These are phyloP conservation scores for Athalia circularis DNA, from an alignment of 2,888 invertebrate genomes.

Conservation along the genomic window DNA sequence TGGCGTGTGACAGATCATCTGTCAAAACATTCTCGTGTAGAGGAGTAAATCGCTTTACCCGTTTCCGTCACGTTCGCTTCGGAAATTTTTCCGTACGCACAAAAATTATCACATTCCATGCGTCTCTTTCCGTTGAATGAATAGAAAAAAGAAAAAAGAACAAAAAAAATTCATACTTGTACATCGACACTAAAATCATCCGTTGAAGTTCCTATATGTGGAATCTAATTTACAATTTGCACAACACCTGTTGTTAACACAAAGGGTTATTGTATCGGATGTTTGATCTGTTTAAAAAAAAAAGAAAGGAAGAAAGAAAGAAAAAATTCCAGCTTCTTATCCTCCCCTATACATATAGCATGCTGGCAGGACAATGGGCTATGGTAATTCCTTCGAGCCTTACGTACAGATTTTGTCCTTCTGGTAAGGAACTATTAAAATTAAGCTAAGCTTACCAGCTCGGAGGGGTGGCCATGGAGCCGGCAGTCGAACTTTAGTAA, in stretches of 20 bases:
- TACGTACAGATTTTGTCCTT: constrained; percentile 18
- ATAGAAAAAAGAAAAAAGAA: neutral
- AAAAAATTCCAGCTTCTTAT: constrained; percentile 40
- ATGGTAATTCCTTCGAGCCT: constrained; percentile 61
- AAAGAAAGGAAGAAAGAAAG: too few species aligned
- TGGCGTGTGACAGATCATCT: constrained; percentile 38
- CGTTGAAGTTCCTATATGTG: too few species aligned
- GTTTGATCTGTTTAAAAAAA: constrained; percentile 37
- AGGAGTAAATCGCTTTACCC: constrained; percentile 2
- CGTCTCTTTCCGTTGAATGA: neutral
- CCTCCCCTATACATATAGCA: constrained; percentile 33
- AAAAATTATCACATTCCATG: too few species aligned
- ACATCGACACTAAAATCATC: too few species aligned
- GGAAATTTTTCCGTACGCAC: neutral
- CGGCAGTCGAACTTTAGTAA: neutral
- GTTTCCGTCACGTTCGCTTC: constrained; percentile 20
- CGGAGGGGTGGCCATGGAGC: neutral
- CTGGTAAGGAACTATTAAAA: constrained; percentile 26
- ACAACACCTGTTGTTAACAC: constrained; percentile 50
- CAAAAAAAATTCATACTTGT: neutral
- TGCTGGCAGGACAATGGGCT: constrained; percentile 66
- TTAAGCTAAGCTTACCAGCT: constrained; percentile 22
- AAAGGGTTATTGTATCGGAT: constrained; percentile 51
- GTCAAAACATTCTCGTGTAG: constrained; percentile 38
- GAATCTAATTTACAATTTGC: neutral